phyloP scores from a whole-genome alignment of 2,113 vertebrate species.

The Nymphicus hollandicus region DNA sequence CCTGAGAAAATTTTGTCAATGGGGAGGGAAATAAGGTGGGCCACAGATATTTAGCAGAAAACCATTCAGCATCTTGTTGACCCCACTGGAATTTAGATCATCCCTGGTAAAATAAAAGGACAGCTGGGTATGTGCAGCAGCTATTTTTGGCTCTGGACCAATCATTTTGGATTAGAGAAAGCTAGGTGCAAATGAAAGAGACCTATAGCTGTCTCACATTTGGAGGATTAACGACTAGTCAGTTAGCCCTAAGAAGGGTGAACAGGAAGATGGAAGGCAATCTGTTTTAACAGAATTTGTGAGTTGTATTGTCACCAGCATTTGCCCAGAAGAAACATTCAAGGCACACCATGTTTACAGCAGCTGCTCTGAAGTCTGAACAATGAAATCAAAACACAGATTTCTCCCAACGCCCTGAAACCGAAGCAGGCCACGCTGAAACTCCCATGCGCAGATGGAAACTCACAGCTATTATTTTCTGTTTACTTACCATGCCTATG shows the following conservation, averaged over 20 bases:
- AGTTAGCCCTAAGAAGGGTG: neutral
- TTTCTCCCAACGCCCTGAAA: neutral
- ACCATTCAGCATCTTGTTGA: neutral
- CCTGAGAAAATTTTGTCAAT: neutral
- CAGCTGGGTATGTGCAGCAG: neutral
- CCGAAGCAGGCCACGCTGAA: neutral
- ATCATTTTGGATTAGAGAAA: constrained; percentile 11
- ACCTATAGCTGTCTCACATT: neutral
- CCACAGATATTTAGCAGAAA: neutral
- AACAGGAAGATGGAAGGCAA: neutral
- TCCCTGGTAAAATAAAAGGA: neutral
- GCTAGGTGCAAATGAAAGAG: constrained; percentile 17
- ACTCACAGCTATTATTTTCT: neutral
- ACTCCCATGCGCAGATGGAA: neutral
- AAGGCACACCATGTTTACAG: neutral
- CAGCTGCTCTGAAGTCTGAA: constrained; percentile 31
- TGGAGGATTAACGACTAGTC: neutral
- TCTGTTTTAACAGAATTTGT: neutral
- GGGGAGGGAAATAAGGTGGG: neutral
- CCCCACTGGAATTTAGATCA: neutral
- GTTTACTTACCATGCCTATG: neutral
- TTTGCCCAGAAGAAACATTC: constrained; percentile 25
- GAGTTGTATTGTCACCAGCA: neutral
- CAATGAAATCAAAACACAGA: neutral
- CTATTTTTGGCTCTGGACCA: constrained; percentile 26